Evolutionary conservation across 2,797 vertebrate genomes (phyloP), one percentile per base, ranked within the genome.

Genomic region (Heteromormyrus szaboi): DNA sequence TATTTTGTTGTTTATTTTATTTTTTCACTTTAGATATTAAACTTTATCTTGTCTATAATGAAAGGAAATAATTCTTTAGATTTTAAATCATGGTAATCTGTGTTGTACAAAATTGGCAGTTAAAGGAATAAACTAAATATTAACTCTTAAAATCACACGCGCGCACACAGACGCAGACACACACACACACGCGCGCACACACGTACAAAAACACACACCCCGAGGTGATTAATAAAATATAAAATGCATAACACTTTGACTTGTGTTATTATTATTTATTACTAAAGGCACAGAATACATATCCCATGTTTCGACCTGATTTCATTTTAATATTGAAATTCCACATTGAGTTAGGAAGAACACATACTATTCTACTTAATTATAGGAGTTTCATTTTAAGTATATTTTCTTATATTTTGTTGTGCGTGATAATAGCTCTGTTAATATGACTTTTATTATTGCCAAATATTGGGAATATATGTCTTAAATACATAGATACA

Each of bases 81-180:
- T 91, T 90, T 93, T 90, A 93, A 93, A 93, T 95, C 90, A 93
- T 93, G 94, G 93, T 92, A 92, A 91, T 90, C 93, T 93, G 92
- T 94, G 93, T 95, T 95, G 94, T 96, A 95, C 92, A 94, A 89
- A 93, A 91, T 88, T 91, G 86, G 89, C 91, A 91, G 89, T 79
- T 92, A 90, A 93, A 90, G 92, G 89, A 92, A 92, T 92, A 92
- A 84, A 37, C 48, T 50, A 84, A 46, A 53, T 19, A 65, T 44
- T 33, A 17, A 88, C 50, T 29, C 81, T 56, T 19, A 51, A 84
- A 62, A 76, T 87, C 51, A 59, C 44, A 51, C 50, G 87, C 19
- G 86, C 22, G 51, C 29, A 17, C 62, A 91, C 51, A 19, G 14
- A 59, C 2, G 41, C 37, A 46, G 46, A 88, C 33, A 81, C 46